Evolutionary conservation across 2,888 invertebrate species (phyloP).

Genomic region (Scaptomyza flava): DNA sequence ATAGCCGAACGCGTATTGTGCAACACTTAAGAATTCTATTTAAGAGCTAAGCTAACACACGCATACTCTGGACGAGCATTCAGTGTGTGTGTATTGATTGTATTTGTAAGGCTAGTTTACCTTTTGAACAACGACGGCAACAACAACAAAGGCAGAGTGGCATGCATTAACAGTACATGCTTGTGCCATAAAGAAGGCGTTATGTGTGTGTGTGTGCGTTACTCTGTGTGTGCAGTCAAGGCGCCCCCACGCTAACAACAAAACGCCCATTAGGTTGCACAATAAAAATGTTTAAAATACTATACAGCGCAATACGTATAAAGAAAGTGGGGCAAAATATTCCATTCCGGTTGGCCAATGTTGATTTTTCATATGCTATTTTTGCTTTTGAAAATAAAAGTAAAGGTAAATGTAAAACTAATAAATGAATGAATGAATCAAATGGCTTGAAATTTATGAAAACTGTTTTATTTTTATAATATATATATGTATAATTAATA

Average conservation of each 20-base stretch:
- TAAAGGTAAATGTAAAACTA: not conserved
- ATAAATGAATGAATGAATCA: too few relatives aligned
- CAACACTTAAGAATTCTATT: constrained; percentile 74
- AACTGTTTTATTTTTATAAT: too few relatives aligned
- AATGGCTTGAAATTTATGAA: too few relatives aligned
- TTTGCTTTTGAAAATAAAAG: not conserved
- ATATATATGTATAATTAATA: too few relatives aligned
- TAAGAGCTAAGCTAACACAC: constrained; percentile 48
- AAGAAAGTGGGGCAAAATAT: constrained; percentile 26
- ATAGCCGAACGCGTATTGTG: constrained; percentile 46
- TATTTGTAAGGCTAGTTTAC: constrained; percentile 63
- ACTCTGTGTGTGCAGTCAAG: constrained; percentile 36
- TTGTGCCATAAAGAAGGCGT: constrained; percentile 61
- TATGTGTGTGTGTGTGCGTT: constrained; percentile 13
- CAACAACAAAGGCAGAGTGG: constrained; percentile 38
- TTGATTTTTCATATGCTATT: constrained; percentile 10
- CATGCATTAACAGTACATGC: constrained; percentile 73
- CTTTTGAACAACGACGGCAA: constrained; percentile 48
- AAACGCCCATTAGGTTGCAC: constrained; percentile 71
- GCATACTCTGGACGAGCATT: constrained; percentile 15
- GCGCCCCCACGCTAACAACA: constrained; percentile 60
- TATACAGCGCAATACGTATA: constrained; percentile 42
- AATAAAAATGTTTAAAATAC: constrained; percentile 77
- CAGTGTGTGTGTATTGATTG: constrained; percentile 35
- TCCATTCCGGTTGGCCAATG: constrained; percentile 16